Conservation (phyloP, 2,888 invertebrate genomes). For the Amphipoea oculea region DNA sequence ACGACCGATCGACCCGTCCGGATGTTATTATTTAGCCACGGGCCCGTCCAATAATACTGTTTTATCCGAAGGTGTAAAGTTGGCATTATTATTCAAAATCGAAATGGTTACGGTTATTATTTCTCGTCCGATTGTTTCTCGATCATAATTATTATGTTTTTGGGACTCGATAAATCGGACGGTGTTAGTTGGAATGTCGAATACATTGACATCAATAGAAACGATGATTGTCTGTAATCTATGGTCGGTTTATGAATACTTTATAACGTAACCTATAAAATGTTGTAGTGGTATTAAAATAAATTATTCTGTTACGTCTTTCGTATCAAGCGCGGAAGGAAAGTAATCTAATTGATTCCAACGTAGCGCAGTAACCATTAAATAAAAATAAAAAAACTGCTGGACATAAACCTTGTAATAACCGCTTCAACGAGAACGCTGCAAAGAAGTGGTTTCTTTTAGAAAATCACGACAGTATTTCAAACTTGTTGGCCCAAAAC, state of each 20-base stretch:
- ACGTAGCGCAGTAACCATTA: background rate
- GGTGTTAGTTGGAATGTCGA: slow-evolving; percentile 34
- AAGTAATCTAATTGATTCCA: background rate
- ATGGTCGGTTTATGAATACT: slow-evolving; percentile 19
- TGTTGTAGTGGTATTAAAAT: background rate
- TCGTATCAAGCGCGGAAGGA: background rate
- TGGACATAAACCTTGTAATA: background rate
- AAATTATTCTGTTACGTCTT: background rate
- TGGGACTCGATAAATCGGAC: slow-evolving; percentile 15
- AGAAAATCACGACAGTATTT: background rate
- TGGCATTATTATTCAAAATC: slow-evolving; percentile 37
- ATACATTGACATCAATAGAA: slow-evolving; percentile 58
- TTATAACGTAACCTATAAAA: slow-evolving; percentile 26
- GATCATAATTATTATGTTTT: slow-evolving; percentile 49
- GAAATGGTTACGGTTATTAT: slow-evolving; percentile 39
- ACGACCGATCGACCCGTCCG: background rate
- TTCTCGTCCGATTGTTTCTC: slow-evolving; percentile 54
- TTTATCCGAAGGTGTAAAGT: slow-evolving; percentile 15
- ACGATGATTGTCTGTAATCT: background rate
- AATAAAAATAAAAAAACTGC: background rate
- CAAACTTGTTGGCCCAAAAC: background rate
- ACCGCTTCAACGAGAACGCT: background rate
- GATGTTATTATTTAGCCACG: background rate
- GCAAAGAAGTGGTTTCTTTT: background rate
- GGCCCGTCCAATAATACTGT: too few relatives aligned